Evolutionary conservation across 2,113 vertebrate species (phyloP), one percentile per base, ranked within the genome.

Genomic region (Lucifuga dentata): DNA sequence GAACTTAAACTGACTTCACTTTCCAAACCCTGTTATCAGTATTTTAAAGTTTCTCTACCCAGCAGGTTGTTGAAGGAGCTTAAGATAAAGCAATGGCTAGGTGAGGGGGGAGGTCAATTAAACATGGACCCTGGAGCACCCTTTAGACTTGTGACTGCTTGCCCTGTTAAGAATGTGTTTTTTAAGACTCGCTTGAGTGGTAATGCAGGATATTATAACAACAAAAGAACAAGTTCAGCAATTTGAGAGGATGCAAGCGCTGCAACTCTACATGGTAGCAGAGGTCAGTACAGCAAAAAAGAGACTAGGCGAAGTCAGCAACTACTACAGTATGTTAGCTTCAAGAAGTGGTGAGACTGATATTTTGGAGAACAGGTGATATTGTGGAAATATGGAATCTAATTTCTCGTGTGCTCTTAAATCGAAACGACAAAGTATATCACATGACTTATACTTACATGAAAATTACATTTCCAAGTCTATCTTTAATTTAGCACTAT

Each of bases 121-220:
- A 41, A 43, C 15, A 38, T 41, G 69, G 46, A 32, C 26, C 38
- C 58, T 65, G 9, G 39, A 83, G 78, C 67, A 87, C 66, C 76
- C 92, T 93, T 89, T 83, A 86, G 62, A 88, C 83, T 81, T 66
- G 83, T 81, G 86, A 85, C 86, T 77, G 59, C 56, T 1, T 20
- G 66, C 17, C 61, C 15, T 0, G 55, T 38, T 3, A 67, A 79
- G 86, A 90, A 88, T 89, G 85, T 86, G 84, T 80, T 88, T 75
- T 88, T 85, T 64, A 71, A 84, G 82, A 74, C 74, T 73, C 3
- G 61, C 86, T 78, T 84, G 82, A 76, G 80, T 68, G 73, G 78
- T 62, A 66, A 70, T 52, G 84, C 78, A 78, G 81, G 79, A 79
- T 65, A 84, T 79, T 69, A 73, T 58, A 69, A 77, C 70, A 75